These are phyloP conservation scores for Gymnosoma rotundatum DNA, from an alignment of 2,888 invertebrate species.

Conservation along the genomic window DNA sequence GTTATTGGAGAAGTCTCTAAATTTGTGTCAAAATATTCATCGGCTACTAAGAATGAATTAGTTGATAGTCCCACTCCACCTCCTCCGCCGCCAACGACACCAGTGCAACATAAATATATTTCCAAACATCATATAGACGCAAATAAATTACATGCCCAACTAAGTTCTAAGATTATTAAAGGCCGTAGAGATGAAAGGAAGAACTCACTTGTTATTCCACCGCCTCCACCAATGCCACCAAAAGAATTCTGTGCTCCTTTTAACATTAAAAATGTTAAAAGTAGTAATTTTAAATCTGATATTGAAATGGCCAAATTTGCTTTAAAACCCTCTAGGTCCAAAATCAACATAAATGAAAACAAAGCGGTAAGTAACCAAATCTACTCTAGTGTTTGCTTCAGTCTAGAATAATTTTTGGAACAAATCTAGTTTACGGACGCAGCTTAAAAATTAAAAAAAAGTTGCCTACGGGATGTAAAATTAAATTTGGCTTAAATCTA, in stretches of 20 bases:
- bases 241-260: background rate
- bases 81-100: slow-evolving; percentile 77
- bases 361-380: background rate
- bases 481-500: too few relatives aligned
- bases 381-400: too few relatives aligned
- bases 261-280: background rate
- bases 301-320: slow-evolving; percentile 9
- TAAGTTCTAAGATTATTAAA: slow-evolving; percentile 18
- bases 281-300: background rate
- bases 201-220: slow-evolving; percentile 74
- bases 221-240: slow-evolving; percentile 74
- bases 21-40: slow-evolving; percentile 69
- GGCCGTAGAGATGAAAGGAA: slow-evolving; percentile 72
- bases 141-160: slow-evolving; percentile 16
- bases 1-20: slow-evolving; percentile 48
- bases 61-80: slow-evolving; percentile 71
- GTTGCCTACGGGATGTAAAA: too few relatives aligned
- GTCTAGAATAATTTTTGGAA: too few relatives aligned
- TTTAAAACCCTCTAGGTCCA: background rate
- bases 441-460: too few relatives aligned
- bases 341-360: background rate
- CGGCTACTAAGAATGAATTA: slow-evolving; percentile 34
- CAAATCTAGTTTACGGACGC: too few relatives aligned
- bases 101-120: slow-evolving; percentile 70
- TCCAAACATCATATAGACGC: slow-evolving; percentile 27